Evolutionary conservation across 2,797 vertebrate genomes (phyloP).

Genomic region (Chiloscyllium punctatum): DNA sequence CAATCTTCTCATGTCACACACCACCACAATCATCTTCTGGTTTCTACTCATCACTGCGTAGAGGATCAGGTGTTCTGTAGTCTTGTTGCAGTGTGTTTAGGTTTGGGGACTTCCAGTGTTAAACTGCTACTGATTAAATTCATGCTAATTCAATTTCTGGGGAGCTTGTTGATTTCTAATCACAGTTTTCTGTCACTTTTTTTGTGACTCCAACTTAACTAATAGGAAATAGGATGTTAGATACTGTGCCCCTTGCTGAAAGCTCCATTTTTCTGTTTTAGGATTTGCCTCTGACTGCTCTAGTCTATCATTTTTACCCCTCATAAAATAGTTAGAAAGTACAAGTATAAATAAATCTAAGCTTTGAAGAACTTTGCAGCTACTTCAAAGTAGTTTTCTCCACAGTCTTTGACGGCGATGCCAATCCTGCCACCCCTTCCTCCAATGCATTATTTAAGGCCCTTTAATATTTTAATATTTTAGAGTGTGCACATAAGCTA

Average conservation of each 20-base stretch:
- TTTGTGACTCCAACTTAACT: background rate
- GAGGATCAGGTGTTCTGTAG: background rate
- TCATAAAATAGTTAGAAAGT: background rate
- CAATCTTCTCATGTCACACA: background rate
- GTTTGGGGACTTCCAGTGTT: background rate
- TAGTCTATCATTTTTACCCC: background rate
- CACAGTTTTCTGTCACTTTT: background rate
- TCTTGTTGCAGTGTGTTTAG: background rate
- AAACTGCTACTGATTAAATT: background rate
- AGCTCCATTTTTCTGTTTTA: background rate
- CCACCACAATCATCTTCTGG: background rate
- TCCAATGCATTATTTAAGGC: background rate
- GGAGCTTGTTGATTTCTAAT: background rate
- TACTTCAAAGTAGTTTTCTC: background rate
- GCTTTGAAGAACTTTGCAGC: background rate
- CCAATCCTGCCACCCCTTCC: background rate
- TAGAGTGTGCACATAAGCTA: background rate
- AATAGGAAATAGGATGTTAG: background rate
- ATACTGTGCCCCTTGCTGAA: background rate
- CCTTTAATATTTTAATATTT: too few relatives aligned
- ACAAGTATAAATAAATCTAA: background rate
- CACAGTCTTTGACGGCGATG: background rate
- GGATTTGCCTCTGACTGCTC: background rate
- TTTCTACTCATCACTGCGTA: background rate
- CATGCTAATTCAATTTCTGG: background rate